Evolutionary conservation across 2,113 vertebrate species (phyloP).

Genomic region (Xenotilapia flavipinnis): DNA sequence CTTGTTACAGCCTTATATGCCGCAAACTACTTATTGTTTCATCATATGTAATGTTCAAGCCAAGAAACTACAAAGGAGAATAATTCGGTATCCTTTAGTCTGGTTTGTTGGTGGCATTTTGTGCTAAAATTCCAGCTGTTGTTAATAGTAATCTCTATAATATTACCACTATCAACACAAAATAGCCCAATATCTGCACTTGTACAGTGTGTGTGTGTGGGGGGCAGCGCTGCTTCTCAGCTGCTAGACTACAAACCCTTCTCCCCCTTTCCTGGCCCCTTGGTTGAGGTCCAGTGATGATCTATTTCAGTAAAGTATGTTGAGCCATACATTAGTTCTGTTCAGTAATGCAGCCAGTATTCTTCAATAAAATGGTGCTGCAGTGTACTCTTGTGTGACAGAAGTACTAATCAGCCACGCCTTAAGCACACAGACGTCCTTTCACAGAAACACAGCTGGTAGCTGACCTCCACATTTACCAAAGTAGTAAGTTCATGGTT

Average conservation of each 20-base stretch:
- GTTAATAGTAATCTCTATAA: not conserved
- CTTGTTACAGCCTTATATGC: not conserved
- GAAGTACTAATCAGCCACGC: not conserved
- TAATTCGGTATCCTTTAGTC: not conserved
- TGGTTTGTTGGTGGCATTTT: not conserved
- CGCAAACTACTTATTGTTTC: not conserved
- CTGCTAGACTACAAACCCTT: not conserved
- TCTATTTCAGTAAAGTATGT: not conserved
- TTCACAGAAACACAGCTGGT: not conserved
- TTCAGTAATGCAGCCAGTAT: not conserved
- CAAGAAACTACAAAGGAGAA: not conserved
- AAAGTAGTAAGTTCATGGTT: not conserved
- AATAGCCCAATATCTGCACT: not conserved
- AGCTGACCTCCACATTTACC: not conserved
- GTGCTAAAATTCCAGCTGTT: not conserved
- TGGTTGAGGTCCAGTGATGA: not conserved
- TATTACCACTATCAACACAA: not conserved
- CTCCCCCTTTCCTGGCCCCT: not conserved
- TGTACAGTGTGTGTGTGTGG: not conserved
- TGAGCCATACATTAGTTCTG: not conserved
- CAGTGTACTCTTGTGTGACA: not conserved
- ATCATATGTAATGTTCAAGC: not conserved
- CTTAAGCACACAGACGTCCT: not conserved
- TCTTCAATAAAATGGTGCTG: not conserved
- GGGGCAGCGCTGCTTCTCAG: not conserved